Conservation (phyloP, 2,888 invertebrate species). For the Drosophila birchii region DNA sequence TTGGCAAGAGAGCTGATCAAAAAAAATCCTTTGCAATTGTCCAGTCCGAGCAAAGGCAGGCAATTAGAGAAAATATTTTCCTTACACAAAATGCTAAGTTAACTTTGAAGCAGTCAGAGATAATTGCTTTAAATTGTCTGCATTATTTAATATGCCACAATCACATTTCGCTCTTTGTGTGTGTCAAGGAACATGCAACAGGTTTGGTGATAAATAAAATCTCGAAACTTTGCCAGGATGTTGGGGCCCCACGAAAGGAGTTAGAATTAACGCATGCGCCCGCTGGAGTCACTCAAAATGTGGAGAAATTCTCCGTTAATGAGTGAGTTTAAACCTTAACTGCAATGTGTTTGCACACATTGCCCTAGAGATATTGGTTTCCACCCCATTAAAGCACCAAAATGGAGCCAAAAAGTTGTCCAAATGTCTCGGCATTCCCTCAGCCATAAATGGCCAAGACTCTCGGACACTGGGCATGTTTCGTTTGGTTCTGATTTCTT, state of each 20-base stretch:
- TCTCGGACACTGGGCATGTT: constrained; percentile 20
- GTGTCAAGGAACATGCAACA: constrained; percentile 20
- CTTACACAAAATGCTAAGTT: not conserved
- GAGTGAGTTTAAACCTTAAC: constrained; percentile 16
- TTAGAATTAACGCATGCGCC: constrained; percentile 32
- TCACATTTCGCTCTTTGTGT: not conserved
- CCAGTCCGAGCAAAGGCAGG: constrained; percentile 2
- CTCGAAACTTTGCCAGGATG: constrained; percentile 1
- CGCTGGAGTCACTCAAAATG: constrained; percentile 11
- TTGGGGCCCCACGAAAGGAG: constrained; percentile 4
- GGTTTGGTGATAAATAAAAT: constrained; percentile 21
- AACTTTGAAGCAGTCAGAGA: not conserved
- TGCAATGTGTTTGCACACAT: constrained; percentile 10
- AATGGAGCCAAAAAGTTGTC: constrained; percentile 52
- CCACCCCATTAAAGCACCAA: constrained; percentile 56
- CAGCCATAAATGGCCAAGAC: constrained; percentile 4
- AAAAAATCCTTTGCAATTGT: constrained; percentile 31
- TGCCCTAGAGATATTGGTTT: constrained; percentile 32
- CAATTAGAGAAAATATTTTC: constrained; percentile 8
- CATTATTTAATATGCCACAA: not conserved
- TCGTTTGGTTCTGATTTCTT: constrained; percentile 40
- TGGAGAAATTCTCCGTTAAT: constrained; percentile 6
- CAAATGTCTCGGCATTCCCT: constrained; percentile 20
- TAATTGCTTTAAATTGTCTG: constrained; percentile 2
- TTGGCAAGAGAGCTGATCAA: constrained; percentile 41